Evolutionary conservation across 1,140 invertebrate species (phyloP).

Genomic region (Pentalonia nigronervosa): DNA sequence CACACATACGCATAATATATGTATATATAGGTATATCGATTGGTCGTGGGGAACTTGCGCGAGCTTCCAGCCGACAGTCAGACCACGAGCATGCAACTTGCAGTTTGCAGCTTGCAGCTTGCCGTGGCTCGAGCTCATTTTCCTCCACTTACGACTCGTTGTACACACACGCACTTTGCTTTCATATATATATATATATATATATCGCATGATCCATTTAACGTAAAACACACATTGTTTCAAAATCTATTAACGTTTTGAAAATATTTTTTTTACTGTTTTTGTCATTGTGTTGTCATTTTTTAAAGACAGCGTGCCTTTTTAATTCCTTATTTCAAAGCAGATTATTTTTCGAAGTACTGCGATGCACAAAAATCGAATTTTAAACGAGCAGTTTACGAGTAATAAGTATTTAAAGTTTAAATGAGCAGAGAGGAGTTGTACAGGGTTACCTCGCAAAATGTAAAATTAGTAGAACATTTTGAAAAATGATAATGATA

Average conservation of each 20-base stretch:
- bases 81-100: slow-evolving; percentile 4
- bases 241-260: background rate
- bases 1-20: background rate
- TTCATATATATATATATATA: background rate
- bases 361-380: background rate
- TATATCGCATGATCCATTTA: background rate
- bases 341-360: background rate
- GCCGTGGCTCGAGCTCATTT: background rate
- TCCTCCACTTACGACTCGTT: background rate
- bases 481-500: too few species aligned
- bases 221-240: background rate
- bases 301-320: background rate
- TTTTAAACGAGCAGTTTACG: background rate
- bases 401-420: background rate
- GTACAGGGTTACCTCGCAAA: too few species aligned
- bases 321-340: background rate
- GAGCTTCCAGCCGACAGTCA: background rate
- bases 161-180: background rate
- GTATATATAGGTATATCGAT: slow-evolving; percentile 26
- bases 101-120: background rate
- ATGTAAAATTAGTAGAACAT: too few species aligned
- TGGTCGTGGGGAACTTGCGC: slow-evolving; percentile 15
- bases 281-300: background rate
- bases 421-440: background rate
- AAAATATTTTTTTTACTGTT: background rate